Evolutionary conservation across 37 sponge, comb jelly and placozoan genomes (phyloP).

Genomic region (Aplysina aerophoba): DNA sequence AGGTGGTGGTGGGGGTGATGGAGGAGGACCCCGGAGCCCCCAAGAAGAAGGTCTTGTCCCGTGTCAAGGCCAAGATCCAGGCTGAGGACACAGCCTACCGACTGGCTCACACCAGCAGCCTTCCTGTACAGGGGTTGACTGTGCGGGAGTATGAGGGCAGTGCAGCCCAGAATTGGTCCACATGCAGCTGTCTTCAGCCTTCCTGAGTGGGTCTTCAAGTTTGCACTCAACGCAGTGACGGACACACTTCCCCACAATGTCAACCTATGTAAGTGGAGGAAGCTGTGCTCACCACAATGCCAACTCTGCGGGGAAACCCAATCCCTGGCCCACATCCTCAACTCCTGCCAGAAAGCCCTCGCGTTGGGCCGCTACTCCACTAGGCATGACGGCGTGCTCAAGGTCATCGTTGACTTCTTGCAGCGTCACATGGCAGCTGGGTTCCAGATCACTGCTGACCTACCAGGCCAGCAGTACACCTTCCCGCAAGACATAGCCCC

Average conservation of each 20-base stretch:
- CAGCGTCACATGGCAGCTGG: neutral
- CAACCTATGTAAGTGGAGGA: constrained; percentile 17
- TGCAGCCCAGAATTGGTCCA: constrained; percentile 11
- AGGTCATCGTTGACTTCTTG: neutral
- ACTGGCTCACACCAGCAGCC: neutral
- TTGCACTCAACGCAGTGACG: neutral
- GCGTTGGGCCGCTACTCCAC: constrained; percentile 13
- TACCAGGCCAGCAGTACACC: neutral
- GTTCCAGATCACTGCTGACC: neutral
- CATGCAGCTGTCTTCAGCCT: neutral
- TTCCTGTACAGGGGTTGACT: neutral
- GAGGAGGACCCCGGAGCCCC: neutral
- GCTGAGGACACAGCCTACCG: neutral
- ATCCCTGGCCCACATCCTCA: constrained; percentile 16
- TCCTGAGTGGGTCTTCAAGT: neutral
- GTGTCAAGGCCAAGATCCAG: neutral
- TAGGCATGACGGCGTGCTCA: constrained; percentile 10
- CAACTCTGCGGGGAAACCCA: constrained; percentile 24
- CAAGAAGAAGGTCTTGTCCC: neutral
- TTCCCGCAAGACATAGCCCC: neutral
- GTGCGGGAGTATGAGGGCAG: neutral
- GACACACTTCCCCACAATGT: constrained; percentile 34
- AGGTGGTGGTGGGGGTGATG: neutral
- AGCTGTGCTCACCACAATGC: neutral
- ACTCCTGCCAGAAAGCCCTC: constrained; percentile 23